A percentile compares a stretch with the other conserved stretches of the same genome.
These are phyloP conservation scores for Microtus montanus DNA, from an alignment of 2,113 vertebrate genomes.

Conservation along the genomic window DNA sequence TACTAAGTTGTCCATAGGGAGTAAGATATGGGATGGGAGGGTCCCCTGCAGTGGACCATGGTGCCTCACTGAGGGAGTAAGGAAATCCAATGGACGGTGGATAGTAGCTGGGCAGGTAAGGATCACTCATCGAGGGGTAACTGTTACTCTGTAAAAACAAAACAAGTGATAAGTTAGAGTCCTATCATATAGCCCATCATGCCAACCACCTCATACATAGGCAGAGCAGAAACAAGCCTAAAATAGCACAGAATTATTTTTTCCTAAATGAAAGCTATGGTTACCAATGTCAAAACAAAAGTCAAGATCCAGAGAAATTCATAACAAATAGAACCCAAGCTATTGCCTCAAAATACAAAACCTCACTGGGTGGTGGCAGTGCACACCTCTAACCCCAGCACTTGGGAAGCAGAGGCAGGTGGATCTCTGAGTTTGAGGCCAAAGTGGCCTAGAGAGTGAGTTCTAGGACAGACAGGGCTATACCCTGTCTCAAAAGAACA, in stretches of 20 bases:
- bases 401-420: background rate
- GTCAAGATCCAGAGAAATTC: background rate
- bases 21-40: conserved; percentile 97
- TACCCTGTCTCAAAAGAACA: background rate
- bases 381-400: background rate
- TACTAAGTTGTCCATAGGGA: conserved; percentile 95
- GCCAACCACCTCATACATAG: background rate
- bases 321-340: background rate
- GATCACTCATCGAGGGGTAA: conserved; percentile 97
- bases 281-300: background rate
- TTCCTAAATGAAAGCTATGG: background rate
- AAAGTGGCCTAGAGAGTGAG: background rate
- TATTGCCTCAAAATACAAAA: background rate
- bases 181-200: background rate
- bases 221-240: background rate
- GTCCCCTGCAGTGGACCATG: conserved; percentile 97
- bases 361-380: background rate
- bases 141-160: conserved; percentile 91
- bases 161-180: conserved; percentile 18
- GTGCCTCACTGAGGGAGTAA: conserved; percentile 96
- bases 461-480: background rate
- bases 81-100: conserved; percentile 97
- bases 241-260: background rate
- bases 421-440: background rate
- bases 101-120: conserved; percentile 96